Base-by-base conservation (phyloP, 2,113 vertebrate species). In the Hippopotamus amphibius region DNA sequence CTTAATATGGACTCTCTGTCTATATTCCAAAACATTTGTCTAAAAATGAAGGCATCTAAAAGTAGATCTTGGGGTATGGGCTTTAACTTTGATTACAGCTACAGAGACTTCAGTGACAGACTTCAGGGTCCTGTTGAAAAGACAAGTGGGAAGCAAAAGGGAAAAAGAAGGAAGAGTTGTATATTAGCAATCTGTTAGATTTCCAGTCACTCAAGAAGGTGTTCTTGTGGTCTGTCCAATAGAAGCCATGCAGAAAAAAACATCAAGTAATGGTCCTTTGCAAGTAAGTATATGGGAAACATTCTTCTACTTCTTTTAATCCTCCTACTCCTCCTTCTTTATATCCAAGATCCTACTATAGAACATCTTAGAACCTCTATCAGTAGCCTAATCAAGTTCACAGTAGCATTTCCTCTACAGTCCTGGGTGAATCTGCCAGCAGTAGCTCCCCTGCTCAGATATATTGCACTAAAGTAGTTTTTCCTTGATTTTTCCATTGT, bases 401-500 rank as follows among this genome's bases (percentile, higher is more conserved):
- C 7, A 63, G 63, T 7, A 55, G 24, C 59, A 61, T 41, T 12
- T 84, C 19, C 7, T 11, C 8, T 57, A 59, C 1, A 22, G n/a
- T 30, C 16, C 46, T 41, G 6, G 15, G 46, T 63, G 11, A 41
- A 68, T 46, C 50, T 89, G 14, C 53, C 55, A 85, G 88, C 37
- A 57, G 26, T 43, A 59, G 46, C 19, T 50, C 7, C 21, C 19
- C n/a, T 57, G 19, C 65, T 96, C 41, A 53, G 80, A 48, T 30
- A 68, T n/a, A 90, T n/a, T 65, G 33, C 22, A 46, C 0, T 85
- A 46, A 21, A 41, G 0, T 61, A 1, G 33, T 85, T 89, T 68
- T 93, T 88, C 71, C 63, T 41, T 93, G 48, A 48, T 84, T 97
- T 97, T 72, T 63, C 85, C 50, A 79, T 28, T 69, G 59, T 79